These are phyloP conservation scores for Crotalus tigris DNA, from an alignment of 2,113 vertebrate species.

Conservation along the genomic window DNA sequence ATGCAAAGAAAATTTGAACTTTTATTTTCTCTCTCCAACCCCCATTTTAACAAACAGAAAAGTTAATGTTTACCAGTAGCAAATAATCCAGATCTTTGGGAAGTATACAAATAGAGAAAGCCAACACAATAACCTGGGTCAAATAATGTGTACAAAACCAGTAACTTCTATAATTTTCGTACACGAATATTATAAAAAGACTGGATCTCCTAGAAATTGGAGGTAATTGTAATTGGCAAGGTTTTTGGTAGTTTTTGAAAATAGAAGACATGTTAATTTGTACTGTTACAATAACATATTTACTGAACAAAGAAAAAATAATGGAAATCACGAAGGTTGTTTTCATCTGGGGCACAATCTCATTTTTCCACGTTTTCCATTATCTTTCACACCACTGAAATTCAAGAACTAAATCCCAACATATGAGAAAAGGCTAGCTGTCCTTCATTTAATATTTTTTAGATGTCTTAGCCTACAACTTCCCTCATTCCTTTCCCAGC, in stretches of 20 bases:
- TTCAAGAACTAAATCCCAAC: not conserved
- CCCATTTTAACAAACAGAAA: conserved; percentile 41
- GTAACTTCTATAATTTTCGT: conserved; percentile 1
- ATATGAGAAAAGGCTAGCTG: not conserved
- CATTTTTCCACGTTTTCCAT: not conserved
- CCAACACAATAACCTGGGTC: not conserved
- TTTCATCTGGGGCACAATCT: not conserved
- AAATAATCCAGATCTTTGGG: not conserved
- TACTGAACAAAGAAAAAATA: not conserved
- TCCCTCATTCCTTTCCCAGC: not conserved
- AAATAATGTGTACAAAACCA: not conserved
- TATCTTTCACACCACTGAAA: not conserved
- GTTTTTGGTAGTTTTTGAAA: conserved; percentile 3
- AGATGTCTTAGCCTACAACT: not conserved
- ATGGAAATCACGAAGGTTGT: not conserved
- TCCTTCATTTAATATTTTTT: not conserved
- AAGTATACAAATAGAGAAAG: conserved; percentile 22
- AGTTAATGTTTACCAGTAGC: conserved; percentile 56
- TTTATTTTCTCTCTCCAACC: not conserved
- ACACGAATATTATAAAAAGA: conserved; percentile 5
- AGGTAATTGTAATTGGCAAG: not conserved
- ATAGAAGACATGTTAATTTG: rapidly evolving
- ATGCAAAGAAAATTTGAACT: not conserved
- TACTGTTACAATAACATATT: not conserved
- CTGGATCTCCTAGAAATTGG: not conserved